These are phyloP conservation scores for Coranthus polyacanthus DNA, from an alignment of 2,797 vertebrate species.

Conservation along the genomic window DNA sequence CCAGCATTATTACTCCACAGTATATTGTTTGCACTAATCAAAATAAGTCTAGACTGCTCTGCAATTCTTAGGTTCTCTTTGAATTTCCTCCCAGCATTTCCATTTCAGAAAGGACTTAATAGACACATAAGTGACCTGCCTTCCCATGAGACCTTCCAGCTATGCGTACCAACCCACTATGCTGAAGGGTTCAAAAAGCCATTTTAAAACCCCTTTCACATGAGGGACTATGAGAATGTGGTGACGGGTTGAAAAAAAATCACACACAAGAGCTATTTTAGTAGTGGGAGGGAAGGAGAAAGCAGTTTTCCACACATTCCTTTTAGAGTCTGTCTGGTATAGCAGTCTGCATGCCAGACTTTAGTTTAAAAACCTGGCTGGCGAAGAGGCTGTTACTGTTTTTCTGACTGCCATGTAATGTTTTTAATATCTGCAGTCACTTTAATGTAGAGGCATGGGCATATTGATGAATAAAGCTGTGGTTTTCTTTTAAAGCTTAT, in stretches of 20 bases:
- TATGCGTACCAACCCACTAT: constrained; percentile 23
- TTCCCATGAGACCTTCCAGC: constrained; percentile 28
- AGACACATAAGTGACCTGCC: constrained; percentile 31
- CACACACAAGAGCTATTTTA: constrained; percentile 76
- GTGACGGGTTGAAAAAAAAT: constrained; percentile 60
- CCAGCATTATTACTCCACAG: neutral
- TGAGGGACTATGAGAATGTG: constrained; percentile 72
- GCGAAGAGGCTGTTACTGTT: constrained; percentile 32
- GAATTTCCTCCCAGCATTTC: constrained; percentile 37
- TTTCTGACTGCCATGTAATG: constrained; percentile 24
- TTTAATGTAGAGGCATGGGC: constrained; percentile 25
- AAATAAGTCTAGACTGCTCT: constrained; percentile 33
- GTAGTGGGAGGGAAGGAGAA: constrained; percentile 74
- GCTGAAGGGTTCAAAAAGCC: constrained; percentile 59
- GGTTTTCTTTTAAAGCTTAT: constrained; percentile 4
- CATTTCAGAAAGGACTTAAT: constrained; percentile 47
- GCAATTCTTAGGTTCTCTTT: constrained; percentile 19
- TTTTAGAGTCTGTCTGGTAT: constrained; percentile 57
- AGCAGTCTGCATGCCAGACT: constrained; percentile 56
- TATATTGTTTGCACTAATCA: constrained; percentile 12
- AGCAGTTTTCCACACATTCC: constrained; percentile 82
- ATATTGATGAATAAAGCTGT: constrained; percentile 6
- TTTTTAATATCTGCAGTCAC: constrained; percentile 24
- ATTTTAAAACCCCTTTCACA: constrained; percentile 66
- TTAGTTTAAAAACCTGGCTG: constrained; percentile 35